These are phyloP conservation scores for Petrocephalus zakoni DNA, from an alignment of 2,113 vertebrate genomes.

Conservation along the genomic window DNA sequence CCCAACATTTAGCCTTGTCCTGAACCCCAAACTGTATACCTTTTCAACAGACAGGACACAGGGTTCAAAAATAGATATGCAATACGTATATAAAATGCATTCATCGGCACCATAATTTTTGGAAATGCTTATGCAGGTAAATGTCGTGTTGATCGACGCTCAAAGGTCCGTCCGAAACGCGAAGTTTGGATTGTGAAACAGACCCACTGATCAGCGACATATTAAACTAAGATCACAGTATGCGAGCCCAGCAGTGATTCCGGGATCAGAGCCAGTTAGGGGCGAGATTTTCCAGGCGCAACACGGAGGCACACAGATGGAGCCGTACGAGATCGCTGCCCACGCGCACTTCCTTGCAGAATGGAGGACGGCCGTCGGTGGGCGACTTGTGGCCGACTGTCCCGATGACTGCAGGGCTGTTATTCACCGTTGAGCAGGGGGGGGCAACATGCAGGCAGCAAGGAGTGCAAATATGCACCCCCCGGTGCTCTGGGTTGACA, in stretches of 20 bases:
- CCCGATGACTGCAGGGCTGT: neutral
- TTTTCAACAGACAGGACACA: neutral
- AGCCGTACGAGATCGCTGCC: neutral
- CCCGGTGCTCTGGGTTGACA: neutral
- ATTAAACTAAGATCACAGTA: conserved; percentile 5
- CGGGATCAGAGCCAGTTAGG: neutral
- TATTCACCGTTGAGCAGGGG: neutral
- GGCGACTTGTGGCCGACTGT: neutral
- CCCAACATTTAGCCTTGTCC: neutral
- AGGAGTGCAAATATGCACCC: neutral
- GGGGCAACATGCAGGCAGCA: neutral
- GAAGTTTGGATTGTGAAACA: neutral
- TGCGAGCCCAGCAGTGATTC: neutral
- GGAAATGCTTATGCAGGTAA: neutral
- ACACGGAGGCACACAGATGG: conserved; percentile 2
- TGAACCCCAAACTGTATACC: neutral
- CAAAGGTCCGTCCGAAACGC: neutral
- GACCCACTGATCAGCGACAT: neutral
- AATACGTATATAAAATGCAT: neutral
- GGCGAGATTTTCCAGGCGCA: neutral
- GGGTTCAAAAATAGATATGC: neutral
- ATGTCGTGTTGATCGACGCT: neutral
- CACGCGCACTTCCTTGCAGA: neutral
- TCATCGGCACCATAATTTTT: neutral
- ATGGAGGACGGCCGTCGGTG: neutral